Conservation (phyloP, 2,113 vertebrate genomes). For the Triplophysa rosa region DNA sequence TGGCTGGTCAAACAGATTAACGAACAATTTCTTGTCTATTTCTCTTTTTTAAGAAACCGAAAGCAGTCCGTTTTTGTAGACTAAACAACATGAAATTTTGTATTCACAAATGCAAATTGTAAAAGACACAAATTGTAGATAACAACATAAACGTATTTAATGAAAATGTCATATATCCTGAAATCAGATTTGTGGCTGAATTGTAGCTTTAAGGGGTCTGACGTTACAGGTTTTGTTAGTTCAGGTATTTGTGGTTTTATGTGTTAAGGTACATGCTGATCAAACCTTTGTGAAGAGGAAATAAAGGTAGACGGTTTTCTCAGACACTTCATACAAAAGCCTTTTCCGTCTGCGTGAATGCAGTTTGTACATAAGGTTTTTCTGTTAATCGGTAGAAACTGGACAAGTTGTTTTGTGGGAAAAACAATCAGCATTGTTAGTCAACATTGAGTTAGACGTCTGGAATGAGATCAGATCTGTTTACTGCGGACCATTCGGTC, state of each 20-base stretch:
- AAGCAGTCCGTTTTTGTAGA: too few relatives aligned
- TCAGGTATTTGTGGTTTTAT: neutral
- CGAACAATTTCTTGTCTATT: too few relatives aligned
- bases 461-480: neutral
- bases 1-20: too few relatives aligned
- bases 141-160: too few relatives aligned
- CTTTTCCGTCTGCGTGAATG: neutral
- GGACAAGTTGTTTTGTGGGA: neutral
- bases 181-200: too few relatives aligned
- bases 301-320: constrained; percentile 11
- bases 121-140: too few relatives aligned
- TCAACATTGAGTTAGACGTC: neutral
- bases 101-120: too few relatives aligned
- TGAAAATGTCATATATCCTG: too few relatives aligned
- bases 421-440: neutral
- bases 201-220: neutral
- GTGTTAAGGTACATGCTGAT: constrained; percentile 1
- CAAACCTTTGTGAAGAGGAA: neutral
- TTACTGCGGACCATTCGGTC: neutral
- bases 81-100: too few relatives aligned
- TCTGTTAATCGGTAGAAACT: neutral
- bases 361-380: neutral
- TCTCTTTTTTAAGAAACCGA: too few relatives aligned
- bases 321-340: neutral
- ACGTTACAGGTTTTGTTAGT: neutral